These are phyloP conservation scores for Hirtodrosophila duncani DNA, from an alignment of 2,888 invertebrate species.

Conservation along the genomic window DNA sequence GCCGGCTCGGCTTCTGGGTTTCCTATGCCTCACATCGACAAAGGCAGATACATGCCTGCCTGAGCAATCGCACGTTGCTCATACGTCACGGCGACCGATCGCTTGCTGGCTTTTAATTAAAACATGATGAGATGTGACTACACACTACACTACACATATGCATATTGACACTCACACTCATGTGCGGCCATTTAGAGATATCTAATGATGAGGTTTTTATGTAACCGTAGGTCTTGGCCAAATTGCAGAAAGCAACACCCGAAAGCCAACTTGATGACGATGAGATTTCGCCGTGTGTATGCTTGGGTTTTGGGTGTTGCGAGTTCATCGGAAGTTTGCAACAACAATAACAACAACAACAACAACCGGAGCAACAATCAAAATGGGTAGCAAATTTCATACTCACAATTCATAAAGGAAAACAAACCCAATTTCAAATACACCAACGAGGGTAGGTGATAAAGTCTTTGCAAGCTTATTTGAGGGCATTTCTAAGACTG, in stretches of 20 bases:
- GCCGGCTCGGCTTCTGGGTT: slow-evolving; percentile 16
- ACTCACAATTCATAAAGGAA: slow-evolving; percentile 18
- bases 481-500: too few relatives aligned
- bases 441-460: slow-evolving; percentile 21
- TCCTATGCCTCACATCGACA: slow-evolving; percentile 8
- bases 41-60: slow-evolving; percentile 5
- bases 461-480: too few relatives aligned
- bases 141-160: slow-evolving; percentile 23
- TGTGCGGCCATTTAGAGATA: slow-evolving; percentile 35
- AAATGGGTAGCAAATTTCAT: slow-evolving; percentile 37
- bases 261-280: slow-evolving; percentile 23
- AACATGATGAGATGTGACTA: too few relatives aligned
- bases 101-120: slow-evolving; percentile 58
- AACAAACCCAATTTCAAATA: slow-evolving; percentile 8
- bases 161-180: slow-evolving; percentile 2
- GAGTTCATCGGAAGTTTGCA: slow-evolving; percentile 20
- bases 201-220: slow-evolving; percentile 65
- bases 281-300: slow-evolving; percentile 4
- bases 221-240: too few relatives aligned
- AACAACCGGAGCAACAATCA: too few relatives aligned
- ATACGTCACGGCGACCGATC: slow-evolving; percentile 19
- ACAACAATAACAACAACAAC: too few relatives aligned
- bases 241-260: slow-evolving; percentile 44
- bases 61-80: slow-evolving; percentile 51
- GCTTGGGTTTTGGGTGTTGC: slow-evolving; percentile 10